Evolutionary conservation across 2,888 invertebrate genomes (phyloP).

Genomic region (Diaperis boleti): DNA sequence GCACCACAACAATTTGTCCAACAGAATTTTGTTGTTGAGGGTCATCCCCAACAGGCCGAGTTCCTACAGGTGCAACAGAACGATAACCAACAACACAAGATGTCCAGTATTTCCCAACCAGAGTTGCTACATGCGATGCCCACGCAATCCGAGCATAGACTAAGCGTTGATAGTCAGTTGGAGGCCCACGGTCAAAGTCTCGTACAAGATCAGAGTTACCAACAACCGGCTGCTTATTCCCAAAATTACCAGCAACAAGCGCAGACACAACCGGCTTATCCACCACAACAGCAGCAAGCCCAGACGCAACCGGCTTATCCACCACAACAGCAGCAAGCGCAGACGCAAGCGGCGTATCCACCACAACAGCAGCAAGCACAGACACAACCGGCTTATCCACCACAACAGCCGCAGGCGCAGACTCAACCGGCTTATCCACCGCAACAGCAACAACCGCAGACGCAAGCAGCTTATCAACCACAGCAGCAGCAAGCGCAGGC

Average conservation of each 20-base stretch:
- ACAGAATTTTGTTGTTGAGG: constrained; percentile 59
- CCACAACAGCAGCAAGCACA: constrained; percentile 33
- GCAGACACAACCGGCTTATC: constrained; percentile 21
- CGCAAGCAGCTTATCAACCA: no score
- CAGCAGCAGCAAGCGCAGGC: no score
- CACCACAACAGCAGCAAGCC: no score
- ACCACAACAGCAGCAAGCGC: constrained; percentile 42
- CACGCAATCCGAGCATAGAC: constrained; percentile 52
- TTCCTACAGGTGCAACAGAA: constrained; percentile 51
- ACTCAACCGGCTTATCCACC: constrained; percentile 42
- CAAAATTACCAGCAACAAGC: constrained; percentile 44
- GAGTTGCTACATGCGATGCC: constrained; percentile 57
- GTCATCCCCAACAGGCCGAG: constrained; percentile 63
- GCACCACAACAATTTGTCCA: constrained; percentile 60
- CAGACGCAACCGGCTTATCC: no score
- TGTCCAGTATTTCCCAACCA: constrained; percentile 63
- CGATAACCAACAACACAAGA: constrained; percentile 59
- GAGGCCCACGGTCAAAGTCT: constrained; percentile 54
- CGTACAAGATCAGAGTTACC: constrained; percentile 44
- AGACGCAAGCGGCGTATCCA: constrained; percentile 44
- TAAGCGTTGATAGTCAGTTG: constrained; percentile 63
- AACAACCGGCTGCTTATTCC: constrained; percentile 43
- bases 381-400: no score
- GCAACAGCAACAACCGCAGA: no score
- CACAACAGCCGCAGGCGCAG: constrained; percentile 34